Evolutionary conservation across 2,888 invertebrate species (phyloP).

Genomic region (Orchestes rusci): DNA sequence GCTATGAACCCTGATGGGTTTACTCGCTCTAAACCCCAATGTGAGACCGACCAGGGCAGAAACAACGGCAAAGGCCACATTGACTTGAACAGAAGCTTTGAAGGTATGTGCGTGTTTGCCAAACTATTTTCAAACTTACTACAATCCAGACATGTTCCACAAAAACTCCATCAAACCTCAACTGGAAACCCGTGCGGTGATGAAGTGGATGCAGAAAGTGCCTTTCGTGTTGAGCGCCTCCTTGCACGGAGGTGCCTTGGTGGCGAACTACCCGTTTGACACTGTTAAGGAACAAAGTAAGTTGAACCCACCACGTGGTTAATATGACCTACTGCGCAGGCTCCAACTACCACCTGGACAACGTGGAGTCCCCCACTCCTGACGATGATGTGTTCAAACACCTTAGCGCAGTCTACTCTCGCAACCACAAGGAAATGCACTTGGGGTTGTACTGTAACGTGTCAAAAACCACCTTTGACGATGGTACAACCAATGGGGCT

Average conservation of each 20-base stretch:
- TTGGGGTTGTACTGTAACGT: constrained; percentile 45
- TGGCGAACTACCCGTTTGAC: constrained; percentile 66
- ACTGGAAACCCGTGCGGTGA: constrained; percentile 52
- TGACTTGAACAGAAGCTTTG: constrained; percentile 57
- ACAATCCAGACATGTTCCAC: constrained; percentile 13
- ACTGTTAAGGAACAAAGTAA: constrained; percentile 43
- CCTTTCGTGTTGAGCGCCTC: constrained; percentile 58
- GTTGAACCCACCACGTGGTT: constrained; percentile 16
- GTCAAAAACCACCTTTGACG: too few species aligned
- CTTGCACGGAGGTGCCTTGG: constrained; percentile 59
- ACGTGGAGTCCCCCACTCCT: constrained; percentile 45
- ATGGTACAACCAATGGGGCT: too few species aligned
- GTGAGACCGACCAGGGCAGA: constrained; percentile 31
- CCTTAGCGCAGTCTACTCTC: constrained; percentile 56
- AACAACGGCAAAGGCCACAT: constrained; percentile 31
- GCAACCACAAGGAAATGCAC: constrained; percentile 53
- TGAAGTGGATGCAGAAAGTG: constrained; percentile 50
- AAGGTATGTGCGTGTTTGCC: constrained; percentile 42
- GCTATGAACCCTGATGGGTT: constrained; percentile 74
- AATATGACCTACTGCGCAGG: constrained; percentile 2
- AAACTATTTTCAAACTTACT: neutral
- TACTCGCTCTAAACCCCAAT: constrained; percentile 26
- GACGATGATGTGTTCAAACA: constrained; percentile 59
- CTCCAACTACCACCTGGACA: constrained; percentile 8
- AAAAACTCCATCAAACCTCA: constrained; percentile 9